phyloP scores from a whole-genome alignment of 2,888 invertebrate species.

The Antheraea yamamai region DNA sequence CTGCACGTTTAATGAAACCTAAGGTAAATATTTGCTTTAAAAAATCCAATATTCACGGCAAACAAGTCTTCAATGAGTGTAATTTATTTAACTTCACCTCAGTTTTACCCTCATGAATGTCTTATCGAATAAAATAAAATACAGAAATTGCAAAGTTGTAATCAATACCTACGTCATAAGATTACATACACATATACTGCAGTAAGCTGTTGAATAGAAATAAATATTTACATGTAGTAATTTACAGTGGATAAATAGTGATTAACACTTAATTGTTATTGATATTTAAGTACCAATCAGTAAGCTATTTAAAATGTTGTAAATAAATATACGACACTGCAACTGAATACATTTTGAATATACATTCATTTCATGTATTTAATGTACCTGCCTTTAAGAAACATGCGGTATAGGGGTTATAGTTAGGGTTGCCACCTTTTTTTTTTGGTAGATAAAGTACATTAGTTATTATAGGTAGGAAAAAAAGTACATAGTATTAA shows the following conservation, averaged over 20 bases:
- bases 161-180: not conserved
- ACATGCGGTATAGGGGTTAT: conserved; percentile 39
- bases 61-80: not conserved
- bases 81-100: not conserved
- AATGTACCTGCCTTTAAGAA: conserved; percentile 23
- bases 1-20: not conserved
- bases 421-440: no score
- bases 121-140: conserved; percentile 11
- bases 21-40: not conserved
- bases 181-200: not conserved
- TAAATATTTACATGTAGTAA: not conserved
- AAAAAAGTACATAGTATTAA: no score
- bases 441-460: no score
- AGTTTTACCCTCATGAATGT: conserved; percentile 7
- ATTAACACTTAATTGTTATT: not conserved
- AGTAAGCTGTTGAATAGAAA: not conserved
- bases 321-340: conserved; percentile 11
- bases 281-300: not conserved
- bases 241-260: not conserved
- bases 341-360: conserved; percentile 8
- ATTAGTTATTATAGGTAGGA: no score
- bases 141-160: not conserved
- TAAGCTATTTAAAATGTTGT: conserved; percentile 7
- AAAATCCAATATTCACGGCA: not conserved
- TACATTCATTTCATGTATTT: conserved; percentile 8